Percentiles rank a stretch among this genome's conserved stretches.
phyloP scores from a whole-genome alignment of 2,113 vertebrate genomes.

The Bolborhynchus lineola region DNA sequence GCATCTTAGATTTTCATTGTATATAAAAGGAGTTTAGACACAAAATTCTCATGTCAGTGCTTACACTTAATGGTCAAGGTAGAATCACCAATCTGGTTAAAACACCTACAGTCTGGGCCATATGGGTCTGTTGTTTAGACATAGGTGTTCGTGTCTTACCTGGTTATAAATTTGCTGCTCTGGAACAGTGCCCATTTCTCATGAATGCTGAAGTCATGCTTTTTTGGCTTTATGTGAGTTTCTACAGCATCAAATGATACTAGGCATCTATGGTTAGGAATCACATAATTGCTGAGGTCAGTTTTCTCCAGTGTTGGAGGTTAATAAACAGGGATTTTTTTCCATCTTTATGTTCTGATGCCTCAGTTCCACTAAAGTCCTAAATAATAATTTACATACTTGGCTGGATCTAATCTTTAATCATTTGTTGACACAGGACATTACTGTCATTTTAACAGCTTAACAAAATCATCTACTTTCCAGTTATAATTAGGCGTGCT shows the following conservation, averaged over 20 bases:
- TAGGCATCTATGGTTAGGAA: background rate
- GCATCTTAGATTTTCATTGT: background rate
- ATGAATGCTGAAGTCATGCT: background rate
- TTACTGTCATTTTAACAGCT: background rate
- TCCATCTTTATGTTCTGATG: background rate
- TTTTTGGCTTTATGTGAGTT: background rate
- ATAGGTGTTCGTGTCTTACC: background rate
- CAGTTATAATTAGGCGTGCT: background rate
- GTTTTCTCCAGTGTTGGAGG: background rate
- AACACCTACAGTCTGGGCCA: background rate
- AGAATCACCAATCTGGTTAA: background rate
- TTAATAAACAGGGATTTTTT: background rate
- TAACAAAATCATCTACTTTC: background rate
- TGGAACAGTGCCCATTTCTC: accelerated
- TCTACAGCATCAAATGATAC: background rate
- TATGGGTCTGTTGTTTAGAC: background rate
- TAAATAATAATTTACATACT: background rate
- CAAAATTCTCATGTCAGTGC: background rate
- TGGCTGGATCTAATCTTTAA: background rate
- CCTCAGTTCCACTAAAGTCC: background rate
- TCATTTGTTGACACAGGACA: background rate
- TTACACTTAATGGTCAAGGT: background rate
- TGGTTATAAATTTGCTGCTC: background rate
- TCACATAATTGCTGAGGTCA: background rate
- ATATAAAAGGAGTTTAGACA: background rate